phyloP scores from a whole-genome alignment of 2,113 vertebrate species.

The Atherinomorus stipes region DNA sequence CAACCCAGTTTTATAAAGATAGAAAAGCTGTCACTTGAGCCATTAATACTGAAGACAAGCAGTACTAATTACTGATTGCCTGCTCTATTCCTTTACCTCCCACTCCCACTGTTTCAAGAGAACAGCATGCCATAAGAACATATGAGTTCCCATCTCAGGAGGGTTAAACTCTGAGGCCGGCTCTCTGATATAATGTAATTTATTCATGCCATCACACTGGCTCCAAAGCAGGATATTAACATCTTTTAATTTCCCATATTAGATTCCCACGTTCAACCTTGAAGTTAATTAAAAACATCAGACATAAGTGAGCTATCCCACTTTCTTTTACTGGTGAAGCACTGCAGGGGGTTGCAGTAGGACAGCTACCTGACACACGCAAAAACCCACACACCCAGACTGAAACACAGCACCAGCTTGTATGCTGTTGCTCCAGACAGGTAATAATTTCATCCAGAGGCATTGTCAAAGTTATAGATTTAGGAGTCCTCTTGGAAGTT shows the following conservation, averaged over 20 bases:
- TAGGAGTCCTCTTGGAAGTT: constrained; percentile 36
- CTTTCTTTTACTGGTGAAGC: constrained; percentile 27
- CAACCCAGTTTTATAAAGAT: constrained; percentile 31
- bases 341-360: constrained; percentile 4
- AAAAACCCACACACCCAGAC: constrained; percentile 35
- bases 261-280: constrained; percentile 84
- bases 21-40: constrained; percentile 32
- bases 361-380: constrained; percentile 29
- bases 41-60: constrained; percentile 30
- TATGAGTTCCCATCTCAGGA: constrained; percentile 32
- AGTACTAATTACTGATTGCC: constrained; percentile 29
- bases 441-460: constrained; percentile 59
- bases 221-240: constrained; percentile 81
- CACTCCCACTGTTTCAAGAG: constrained; percentile 23
- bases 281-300: constrained; percentile 85
- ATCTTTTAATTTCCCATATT: constrained; percentile 85
- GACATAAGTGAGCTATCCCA: constrained; percentile 57
- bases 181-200: constrained; percentile 75
- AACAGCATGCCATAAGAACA: constrained; percentile 18
- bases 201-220: constrained; percentile 74
- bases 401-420: constrained; percentile 19
- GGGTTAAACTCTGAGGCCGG: constrained; percentile 61
- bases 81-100: constrained; percentile 21
- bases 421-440: constrained; percentile 41
- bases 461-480: constrained; percentile 52